These are phyloP conservation scores for Antheraea yamamai DNA, from an alignment of 2,888 invertebrate genomes.

Conservation along the genomic window DNA sequence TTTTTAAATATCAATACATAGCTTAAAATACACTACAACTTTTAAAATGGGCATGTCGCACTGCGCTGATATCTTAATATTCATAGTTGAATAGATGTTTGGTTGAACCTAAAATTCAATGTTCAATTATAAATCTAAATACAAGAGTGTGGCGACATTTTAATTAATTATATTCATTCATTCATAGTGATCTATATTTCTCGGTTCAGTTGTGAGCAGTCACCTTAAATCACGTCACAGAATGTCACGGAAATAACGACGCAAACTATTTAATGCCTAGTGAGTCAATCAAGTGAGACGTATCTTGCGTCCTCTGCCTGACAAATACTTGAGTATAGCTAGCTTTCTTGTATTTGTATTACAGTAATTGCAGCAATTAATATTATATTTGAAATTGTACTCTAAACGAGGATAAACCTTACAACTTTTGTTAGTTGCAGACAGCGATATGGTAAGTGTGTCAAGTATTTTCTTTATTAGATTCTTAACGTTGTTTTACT, in stretches of 20 bases:
- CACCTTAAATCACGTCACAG: background rate
- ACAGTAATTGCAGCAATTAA: background rate
- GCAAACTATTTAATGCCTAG: background rate
- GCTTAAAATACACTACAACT: no score
- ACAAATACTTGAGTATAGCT: background rate
- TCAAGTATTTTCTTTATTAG: background rate
- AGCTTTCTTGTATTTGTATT: no score
- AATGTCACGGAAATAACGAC: background rate
- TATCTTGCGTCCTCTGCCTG: background rate
- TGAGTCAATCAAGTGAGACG: background rate
- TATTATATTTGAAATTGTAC: background rate
- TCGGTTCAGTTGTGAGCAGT: background rate
- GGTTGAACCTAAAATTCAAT: no score
- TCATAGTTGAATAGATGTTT: no score
- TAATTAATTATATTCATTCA: no score
- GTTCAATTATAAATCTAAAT: no score
- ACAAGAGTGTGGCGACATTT: no score
- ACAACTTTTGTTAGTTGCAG: no score
- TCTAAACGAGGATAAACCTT: background rate
- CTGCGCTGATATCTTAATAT: no score
- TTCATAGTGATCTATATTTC: background rate
- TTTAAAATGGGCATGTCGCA: no score
- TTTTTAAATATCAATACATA: no score
- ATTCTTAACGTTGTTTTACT: background rate
- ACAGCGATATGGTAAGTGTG: conserved; percentile 13